These are phyloP conservation scores for Epinephelus malabaricus DNA, from an alignment of 2,797 vertebrate species.

Conservation along the genomic window DNA sequence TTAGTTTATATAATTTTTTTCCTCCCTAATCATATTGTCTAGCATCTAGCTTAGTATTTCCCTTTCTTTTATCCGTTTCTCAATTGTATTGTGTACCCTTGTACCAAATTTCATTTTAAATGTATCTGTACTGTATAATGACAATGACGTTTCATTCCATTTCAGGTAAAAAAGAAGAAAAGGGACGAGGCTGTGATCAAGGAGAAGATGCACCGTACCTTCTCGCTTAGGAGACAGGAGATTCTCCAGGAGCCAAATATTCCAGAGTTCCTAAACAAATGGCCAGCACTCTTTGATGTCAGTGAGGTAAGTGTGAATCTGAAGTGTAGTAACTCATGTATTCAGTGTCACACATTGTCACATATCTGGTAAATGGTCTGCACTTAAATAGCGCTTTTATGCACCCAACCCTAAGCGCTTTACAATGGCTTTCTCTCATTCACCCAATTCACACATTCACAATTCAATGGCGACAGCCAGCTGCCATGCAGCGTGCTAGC, in stretches of 20 bases:
- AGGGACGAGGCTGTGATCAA: constrained; percentile 39
- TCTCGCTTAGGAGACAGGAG: constrained; percentile 4
- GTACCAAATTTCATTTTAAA: background rate
- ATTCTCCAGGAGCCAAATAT: no score
- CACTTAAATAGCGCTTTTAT: no score
- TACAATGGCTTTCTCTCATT: no score
- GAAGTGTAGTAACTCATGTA: background rate
- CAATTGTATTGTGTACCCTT: background rate
- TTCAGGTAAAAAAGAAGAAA: constrained; percentile 51
- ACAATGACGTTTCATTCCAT: background rate
- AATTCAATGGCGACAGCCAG: no score
- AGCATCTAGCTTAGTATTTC: background rate
- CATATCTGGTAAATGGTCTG: no score
- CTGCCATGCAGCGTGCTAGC: no score
- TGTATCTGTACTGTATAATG: background rate
- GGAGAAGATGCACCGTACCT: constrained; percentile 54
- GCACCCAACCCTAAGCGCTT: no score
- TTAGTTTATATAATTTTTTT: background rate
- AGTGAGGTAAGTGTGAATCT: constrained; percentile 33
- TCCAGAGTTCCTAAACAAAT: background rate
- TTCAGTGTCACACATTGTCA: no score
- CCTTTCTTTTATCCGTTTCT: background rate
- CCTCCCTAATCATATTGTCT: background rate
- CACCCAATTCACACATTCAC: no score
- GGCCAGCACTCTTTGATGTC: constrained; percentile 36